phyloP scores from a whole-genome alignment of 2,888 invertebrate species.

The Seira sanloemensis region DNA sequence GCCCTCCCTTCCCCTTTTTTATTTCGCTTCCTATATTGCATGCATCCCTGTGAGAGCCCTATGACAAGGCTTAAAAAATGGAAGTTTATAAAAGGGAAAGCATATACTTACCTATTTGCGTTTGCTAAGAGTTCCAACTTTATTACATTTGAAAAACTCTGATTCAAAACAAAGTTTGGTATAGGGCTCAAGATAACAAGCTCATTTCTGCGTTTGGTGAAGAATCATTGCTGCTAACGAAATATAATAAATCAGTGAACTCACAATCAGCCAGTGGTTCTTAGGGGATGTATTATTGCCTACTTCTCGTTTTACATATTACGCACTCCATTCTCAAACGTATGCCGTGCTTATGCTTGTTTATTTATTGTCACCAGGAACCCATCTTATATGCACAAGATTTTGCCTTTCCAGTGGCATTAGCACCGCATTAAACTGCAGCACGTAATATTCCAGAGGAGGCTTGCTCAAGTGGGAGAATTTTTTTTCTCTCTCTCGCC shows the following conservation, averaged over 20 bases:
- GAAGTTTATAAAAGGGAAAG: neutral
- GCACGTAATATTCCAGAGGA: neutral
- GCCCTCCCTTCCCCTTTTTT: conserved; percentile 57
- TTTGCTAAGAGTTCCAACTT: neutral
- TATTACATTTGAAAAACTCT: no score
- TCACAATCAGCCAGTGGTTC: neutral
- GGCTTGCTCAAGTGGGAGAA: neutral
- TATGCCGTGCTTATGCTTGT: neutral
- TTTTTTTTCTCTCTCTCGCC: no score
- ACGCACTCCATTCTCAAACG: neutral
- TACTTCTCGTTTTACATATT: neutral
- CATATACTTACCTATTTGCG: no score
- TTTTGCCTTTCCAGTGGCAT: no score
- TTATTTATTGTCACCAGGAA: neutral
- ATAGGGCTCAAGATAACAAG: neutral
- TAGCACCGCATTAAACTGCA: no score
- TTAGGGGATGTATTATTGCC: neutral
- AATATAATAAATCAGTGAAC: neutral
- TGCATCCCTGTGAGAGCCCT: neutral
- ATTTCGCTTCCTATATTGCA: conserved; percentile 20
- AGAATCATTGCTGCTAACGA: neutral
- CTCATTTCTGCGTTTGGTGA: no score
- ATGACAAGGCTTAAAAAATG: neutral
- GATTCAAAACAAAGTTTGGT: neutral
- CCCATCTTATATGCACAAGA: neutral